Percentiles rank a stretch among this genome's conserved stretches.
Conservation (phyloP, 2,888 invertebrate genomes). For the Margaritifera margaritifera region DNA sequence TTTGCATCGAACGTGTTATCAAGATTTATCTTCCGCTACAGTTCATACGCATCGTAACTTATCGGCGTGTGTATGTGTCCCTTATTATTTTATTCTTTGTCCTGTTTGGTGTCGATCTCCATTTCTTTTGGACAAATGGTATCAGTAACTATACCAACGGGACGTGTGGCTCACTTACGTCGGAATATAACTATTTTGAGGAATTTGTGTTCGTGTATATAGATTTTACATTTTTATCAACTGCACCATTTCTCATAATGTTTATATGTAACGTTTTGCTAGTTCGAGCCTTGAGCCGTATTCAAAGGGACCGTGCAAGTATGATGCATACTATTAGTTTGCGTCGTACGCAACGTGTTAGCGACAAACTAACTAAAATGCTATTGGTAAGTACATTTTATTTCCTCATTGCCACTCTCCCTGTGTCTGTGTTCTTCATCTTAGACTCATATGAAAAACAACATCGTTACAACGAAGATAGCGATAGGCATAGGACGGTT, state of each 20-base stretch:
- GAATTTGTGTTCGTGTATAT: slow-evolving; percentile 45
- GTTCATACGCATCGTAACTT: slow-evolving; percentile 29
- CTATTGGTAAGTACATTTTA: slow-evolving; percentile 38
- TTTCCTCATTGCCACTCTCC: slow-evolving; percentile 41
- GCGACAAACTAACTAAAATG: slow-evolving; percentile 45
- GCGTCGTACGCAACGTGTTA: slow-evolving; percentile 20
- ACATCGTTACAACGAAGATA: slow-evolving; percentile 5
- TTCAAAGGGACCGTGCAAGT: too few relatives aligned
- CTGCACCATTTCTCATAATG: slow-evolving; percentile 40
- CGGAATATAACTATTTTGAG: slow-evolving; percentile 33
- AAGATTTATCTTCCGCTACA: too few relatives aligned
- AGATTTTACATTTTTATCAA: slow-evolving; percentile 37
- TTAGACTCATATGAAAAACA: slow-evolving; percentile 40
- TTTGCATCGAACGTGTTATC: too few relatives aligned
- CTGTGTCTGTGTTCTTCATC: slow-evolving; percentile 45
- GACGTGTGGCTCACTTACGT: slow-evolving; percentile 34
- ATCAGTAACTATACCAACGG: slow-evolving; percentile 31
- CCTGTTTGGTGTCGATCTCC: too few relatives aligned
- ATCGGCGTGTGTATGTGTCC: too few relatives aligned
- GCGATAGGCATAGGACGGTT: slow-evolving; percentile 4
- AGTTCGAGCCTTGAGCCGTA: too few relatives aligned
- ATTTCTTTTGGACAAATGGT: slow-evolving; percentile 51
- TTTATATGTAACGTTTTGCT: slow-evolving; percentile 37
- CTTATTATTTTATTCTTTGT: too few relatives aligned
- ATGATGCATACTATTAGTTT: slow-evolving; percentile 20